A percentile compares a stretch with the other conserved stretches of the same genome.
phyloP scores from a whole-genome alignment of 2,113 vertebrate species.

The Bungarus multicinctus region DNA sequence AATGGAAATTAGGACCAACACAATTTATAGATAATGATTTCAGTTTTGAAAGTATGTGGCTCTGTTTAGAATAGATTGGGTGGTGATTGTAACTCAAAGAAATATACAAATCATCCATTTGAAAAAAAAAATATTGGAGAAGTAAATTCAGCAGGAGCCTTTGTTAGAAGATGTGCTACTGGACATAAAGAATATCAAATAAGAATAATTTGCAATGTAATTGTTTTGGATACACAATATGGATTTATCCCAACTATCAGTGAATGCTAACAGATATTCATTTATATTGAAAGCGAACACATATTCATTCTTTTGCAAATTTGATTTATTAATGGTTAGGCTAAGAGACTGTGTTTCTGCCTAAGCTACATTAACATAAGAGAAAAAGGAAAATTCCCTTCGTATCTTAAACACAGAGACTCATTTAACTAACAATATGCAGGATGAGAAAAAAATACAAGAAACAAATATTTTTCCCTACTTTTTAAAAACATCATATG shows the following conservation, averaged over 20 bases:
- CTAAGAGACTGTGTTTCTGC: background rate
- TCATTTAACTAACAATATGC: background rate
- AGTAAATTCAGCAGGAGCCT: background rate
- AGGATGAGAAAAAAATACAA: background rate
- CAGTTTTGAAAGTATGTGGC: background rate
- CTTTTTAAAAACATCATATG: background rate
- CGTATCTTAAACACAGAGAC: background rate
- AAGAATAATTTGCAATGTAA: background rate
- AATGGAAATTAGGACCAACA: background rate
- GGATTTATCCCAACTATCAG: background rate
- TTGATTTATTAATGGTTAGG: background rate
- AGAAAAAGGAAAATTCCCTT: background rate
- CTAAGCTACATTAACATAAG: background rate
- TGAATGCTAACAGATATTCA: background rate
- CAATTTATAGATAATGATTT: background rate
- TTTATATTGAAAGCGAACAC: background rate
- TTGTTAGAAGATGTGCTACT: background rate
- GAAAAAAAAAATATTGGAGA: background rate
- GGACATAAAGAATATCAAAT: background rate
- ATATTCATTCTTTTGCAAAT: background rate
- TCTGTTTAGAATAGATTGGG: background rate
- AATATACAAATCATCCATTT: background rate
- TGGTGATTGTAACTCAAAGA: background rate
- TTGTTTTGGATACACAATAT: background rate
- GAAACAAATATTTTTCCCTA: background rate